A percentile compares a stretch with the other conserved stretches of the same genome.
Evolutionary conservation across 2,888 invertebrate genomes (phyloP).

Genomic region (Drosophila niveifrons): DNA sequence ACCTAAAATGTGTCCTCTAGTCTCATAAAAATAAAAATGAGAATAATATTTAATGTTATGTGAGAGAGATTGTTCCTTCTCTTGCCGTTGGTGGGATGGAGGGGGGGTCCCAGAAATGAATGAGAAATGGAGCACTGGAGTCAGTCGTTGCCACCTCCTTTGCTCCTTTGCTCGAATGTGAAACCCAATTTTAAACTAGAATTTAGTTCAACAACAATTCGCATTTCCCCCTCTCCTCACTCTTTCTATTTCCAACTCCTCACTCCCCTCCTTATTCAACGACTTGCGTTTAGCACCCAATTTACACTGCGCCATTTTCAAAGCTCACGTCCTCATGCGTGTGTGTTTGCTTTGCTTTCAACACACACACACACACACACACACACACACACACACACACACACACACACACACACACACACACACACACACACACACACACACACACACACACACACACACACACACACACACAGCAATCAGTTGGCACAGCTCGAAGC

Average conservation of each 20-base stretch:
- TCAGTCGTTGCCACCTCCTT: no score
- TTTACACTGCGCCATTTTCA: constrained; percentile 48
- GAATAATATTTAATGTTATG: constrained; percentile 38
- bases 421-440: not conserved
- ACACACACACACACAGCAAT: not conserved
- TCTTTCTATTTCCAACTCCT: not conserved
- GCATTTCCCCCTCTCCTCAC: not conserved
- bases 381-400: not conserved
- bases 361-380: not conserved
- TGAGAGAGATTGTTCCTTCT: constrained; percentile 8
- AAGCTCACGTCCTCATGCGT: constrained; percentile 51
- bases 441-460: not conserved
- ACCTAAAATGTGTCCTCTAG: constrained; percentile 76
- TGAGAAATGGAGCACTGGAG: no score
- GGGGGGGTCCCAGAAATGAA: no score
- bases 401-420: not conserved
- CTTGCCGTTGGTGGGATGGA: not conserved
- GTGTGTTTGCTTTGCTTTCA: not conserved
- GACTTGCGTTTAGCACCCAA: constrained; percentile 15
- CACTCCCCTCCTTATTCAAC: not conserved
- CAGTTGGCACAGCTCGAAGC: not conserved
- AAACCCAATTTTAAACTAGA: no score
- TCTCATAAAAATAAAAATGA: constrained; percentile 77
- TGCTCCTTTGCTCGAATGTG: no score
- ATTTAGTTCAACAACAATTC: no score